phyloP scores from a whole-genome alignment of 2,888 invertebrate species.

The Clivina fossor region DNA sequence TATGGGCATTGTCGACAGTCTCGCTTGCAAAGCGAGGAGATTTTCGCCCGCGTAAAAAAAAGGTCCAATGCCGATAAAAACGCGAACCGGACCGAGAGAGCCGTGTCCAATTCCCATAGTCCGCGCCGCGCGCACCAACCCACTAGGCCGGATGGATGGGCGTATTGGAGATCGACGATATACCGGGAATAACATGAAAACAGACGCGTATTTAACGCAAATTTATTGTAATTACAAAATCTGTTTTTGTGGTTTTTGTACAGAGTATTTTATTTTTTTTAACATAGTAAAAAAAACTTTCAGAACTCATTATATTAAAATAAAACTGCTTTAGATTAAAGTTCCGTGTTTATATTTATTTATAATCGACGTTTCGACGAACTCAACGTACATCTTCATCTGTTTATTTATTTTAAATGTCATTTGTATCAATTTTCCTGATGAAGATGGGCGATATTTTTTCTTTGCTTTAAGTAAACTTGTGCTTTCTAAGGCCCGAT shows the following conservation, averaged over 20 bases:
- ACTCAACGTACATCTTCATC: too few relatives aligned
- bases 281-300: too few relatives aligned
- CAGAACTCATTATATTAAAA: too few relatives aligned
- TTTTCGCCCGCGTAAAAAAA: neutral
- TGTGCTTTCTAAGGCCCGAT: neutral
- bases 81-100: too few relatives aligned
- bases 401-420: too few relatives aligned
- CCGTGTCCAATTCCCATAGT: conserved; percentile 30
- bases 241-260: neutral
- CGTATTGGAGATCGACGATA: conserved; percentile 7
- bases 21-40: neutral
- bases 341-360: too few relatives aligned
- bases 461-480: neutral
- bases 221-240: neutral
- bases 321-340: too few relatives aligned
- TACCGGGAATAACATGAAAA: too few relatives aligned
- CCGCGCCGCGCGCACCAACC: too few relatives aligned
- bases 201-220: conserved; percentile 5
- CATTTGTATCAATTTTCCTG: too few relatives aligned
- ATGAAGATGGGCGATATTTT: neutral
- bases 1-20: conserved; percentile 18
- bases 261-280: too few relatives aligned
- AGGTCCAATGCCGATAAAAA: conserved; percentile 10
- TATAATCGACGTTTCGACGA: too few relatives aligned
- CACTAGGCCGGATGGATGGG: conserved; percentile 21